Evolutionary conservation across 2,888 invertebrate species (phyloP), one percentile per base, ranked within the genome.

Genomic region (Drosophila anomelani): DNA sequence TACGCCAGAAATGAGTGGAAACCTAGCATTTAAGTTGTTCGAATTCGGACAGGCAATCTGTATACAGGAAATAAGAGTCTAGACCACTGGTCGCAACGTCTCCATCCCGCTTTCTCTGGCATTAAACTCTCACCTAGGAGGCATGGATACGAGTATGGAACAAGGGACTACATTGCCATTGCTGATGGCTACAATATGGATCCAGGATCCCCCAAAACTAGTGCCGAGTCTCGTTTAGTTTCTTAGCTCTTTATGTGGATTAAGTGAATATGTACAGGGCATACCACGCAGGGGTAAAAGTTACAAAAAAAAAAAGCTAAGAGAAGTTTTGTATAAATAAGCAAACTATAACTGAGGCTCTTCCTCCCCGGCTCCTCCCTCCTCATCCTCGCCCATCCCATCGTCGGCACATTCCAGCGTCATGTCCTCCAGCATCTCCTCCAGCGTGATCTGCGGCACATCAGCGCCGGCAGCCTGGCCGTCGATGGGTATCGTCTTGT

Each of bases 401-500:
- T 95, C 95, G 89, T 97, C 97, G 7, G 73, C 83, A 55, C 81
- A 81, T 26, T 91, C 90, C 51, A 98, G 94, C 44, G 94, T 94
- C 87, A 98, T 93, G 91, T 98, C 98, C 76, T 98, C 98, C 79
- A 98, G 93, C 98, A 98, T 98, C 93, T 98, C 98, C 44, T 96
- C 97, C 9, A 98, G 94, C 0, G 97, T 96, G 76, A 98, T 96
- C 75, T 94, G 94, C 0, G 97, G 98, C 32, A 95, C 91, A 26
- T 93, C 92, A 4, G 76, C 72, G 6, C 93, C 92, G 90, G 96
- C 95, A 1, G 94, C 93, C 38, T 94, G 93, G 66, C 94, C 93
- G 7, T 64, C 81, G 6, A 54, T 17, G 0, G 88, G 71, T 41
- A 72, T n/a, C n/a, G 64, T 34, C 75, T 93, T 93, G 6, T 91